Conservation (phyloP, 2,113 vertebrate genomes). For the Nothoprocta pentlandii region DNA sequence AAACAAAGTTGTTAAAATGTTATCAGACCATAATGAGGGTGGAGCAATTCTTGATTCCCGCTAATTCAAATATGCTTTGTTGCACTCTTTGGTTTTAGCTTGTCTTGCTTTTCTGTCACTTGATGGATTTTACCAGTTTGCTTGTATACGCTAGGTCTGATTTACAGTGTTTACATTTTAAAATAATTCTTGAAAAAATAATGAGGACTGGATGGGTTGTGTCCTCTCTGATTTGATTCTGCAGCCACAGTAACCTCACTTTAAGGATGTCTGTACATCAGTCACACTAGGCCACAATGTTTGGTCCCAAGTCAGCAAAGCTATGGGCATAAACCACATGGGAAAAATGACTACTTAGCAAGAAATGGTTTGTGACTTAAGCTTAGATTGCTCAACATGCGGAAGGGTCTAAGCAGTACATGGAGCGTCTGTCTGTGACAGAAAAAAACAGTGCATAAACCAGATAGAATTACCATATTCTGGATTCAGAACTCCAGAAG, state of each 20-base stretch:
- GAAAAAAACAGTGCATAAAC: neutral
- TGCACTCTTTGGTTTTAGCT: slow-evolving; percentile 1
- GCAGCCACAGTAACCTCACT: neutral
- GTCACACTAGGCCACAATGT: neutral
- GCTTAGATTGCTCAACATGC: neutral
- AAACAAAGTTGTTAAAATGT: slow-evolving; percentile 44
- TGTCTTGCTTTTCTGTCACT: slow-evolving; percentile 26
- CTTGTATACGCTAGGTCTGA: neutral
- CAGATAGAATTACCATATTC: neutral
- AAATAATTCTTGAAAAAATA: neutral
- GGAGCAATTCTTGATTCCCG: slow-evolving; percentile 8
- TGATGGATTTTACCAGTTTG: neutral
- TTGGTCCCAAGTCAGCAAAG: neutral
- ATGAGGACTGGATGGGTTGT: neutral
- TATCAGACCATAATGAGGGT: slow-evolving; percentile 24
- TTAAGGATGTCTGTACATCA: neutral
- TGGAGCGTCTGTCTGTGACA: neutral
- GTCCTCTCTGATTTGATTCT: neutral
- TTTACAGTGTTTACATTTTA: neutral
- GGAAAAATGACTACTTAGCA: neutral
- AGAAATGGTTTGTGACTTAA: neutral
- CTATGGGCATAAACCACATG: neutral
- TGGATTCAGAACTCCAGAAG: neutral
- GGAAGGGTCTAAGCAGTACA: neutral
- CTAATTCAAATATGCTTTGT: neutral